Base-by-base conservation (phyloP, 2,797 vertebrate genomes). In the Balearica regulorum region DNA sequence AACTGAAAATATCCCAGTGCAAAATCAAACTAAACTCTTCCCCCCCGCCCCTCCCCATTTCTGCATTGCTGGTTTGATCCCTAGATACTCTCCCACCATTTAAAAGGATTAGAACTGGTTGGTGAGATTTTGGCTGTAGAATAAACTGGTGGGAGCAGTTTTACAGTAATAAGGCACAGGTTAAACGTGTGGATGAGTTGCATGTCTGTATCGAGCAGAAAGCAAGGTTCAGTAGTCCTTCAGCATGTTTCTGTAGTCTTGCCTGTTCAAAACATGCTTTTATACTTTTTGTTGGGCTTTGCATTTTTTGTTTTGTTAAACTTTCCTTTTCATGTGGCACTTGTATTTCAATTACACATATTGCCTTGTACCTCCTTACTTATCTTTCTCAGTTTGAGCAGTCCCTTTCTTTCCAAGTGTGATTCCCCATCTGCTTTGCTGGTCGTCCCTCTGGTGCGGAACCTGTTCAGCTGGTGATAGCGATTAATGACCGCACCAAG, bases 81-180 rank as follows among this genome's bases (percentile, higher is more conserved):
- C 69, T 87, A 89, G 93, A 78, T 96, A 62, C 1, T 96, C 86
- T 51, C 43, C 35, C 60, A 77, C 78, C 78, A 68, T 95, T 96
- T 97, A 94, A 92, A 96, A 90, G 87, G 87, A 93, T 96, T 95
- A 94, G 93, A 80, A 39, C n/a, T 35, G 61, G 41, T 88, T 86
- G 92, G 85, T 89, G 81, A 90, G 90, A 33, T 83, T 94, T 87
- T 66, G 69, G 61, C 83, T 75, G 81, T 65, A 25, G 94, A 96
- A 92, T 96, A 95, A 96, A 88, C 57, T 29, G 26, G 24, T 82
- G 48, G 66, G 84, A 94, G 73, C 14, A 2, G 49, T 91, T 96
- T 88, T 79, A 64, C 48, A 65, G 39, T 41, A 82, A 25, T 65
- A 46, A 44, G 8, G 7, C 60, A 5, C 21, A 53, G 82, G 73